Evolutionary conservation across 1,140 invertebrate species (phyloP).

Genomic region (Aplysia californica): DNA sequence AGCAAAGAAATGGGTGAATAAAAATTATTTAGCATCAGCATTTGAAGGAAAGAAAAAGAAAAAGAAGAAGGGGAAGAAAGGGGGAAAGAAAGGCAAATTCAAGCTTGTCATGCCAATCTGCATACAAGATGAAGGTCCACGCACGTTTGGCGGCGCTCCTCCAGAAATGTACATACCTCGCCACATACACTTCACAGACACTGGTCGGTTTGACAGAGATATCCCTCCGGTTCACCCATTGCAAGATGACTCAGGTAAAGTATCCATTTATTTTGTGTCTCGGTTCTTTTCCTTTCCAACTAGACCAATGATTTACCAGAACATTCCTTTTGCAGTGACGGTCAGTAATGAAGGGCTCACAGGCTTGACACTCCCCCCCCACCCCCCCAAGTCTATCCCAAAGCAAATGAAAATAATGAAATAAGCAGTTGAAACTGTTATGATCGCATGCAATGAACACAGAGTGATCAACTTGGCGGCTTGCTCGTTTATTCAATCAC

Average conservation of each 20-base stretch:
- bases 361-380: too few species aligned
- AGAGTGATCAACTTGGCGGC: too few species aligned
- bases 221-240: conserved; percentile 64
- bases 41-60: conserved; percentile 68
- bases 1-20: conserved; percentile 68
- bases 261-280: too few species aligned
- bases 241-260: conserved; percentile 32
- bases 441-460: too few species aligned
- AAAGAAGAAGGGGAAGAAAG: conserved; percentile 59
- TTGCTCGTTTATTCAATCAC: too few species aligned
- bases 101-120: conserved; percentile 68
- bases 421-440: too few species aligned
- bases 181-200: conserved; percentile 65
- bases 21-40: conserved; percentile 63
- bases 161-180: conserved; percentile 61
- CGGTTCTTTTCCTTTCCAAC: too few species aligned
- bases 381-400: too few species aligned
- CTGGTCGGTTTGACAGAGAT: conserved; percentile 65
- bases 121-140: conserved; percentile 54
- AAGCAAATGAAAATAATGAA: too few species aligned
- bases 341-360: too few species aligned
- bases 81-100: conserved; percentile 63
- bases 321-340: too few species aligned
- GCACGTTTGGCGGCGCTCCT: conserved; percentile 61
- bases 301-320: too few species aligned